Conservation (phyloP, 2,888 invertebrate genomes). For the Gordius sp. region DNA sequence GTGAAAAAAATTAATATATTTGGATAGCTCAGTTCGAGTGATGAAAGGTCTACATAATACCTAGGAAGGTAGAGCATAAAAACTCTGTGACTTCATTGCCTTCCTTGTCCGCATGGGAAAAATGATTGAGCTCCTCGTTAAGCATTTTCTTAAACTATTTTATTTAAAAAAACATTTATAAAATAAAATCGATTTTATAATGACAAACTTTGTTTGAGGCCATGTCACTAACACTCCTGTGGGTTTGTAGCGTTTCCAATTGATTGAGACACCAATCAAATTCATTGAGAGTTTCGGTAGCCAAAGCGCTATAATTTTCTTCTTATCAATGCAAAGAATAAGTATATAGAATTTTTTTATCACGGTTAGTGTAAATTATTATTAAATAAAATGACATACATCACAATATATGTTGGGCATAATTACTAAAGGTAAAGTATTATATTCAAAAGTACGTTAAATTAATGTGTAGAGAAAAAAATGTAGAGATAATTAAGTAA, state of each 20-base stretch:
- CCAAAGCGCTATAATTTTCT: slow-evolving; percentile 33
- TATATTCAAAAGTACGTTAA: no score
- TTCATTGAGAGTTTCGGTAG: slow-evolving; percentile 86
- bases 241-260: slow-evolving; percentile 93
- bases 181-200: slow-evolving; percentile 1
- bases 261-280: slow-evolving; percentile 99
- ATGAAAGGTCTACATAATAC: no score
- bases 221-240: slow-evolving; percentile 96
- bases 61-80: slow-evolving; percentile 93
- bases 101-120: slow-evolving; percentile 91
- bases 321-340: background rate
- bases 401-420: no score
- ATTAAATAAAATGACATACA: no score
- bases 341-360: background rate
- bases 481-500: no score
- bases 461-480: no score
- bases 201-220: slow-evolving; percentile 75
- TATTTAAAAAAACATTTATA: background rate
- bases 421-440: no score
- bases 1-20: no score
- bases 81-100: slow-evolving; percentile 98
- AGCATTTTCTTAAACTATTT: slow-evolving; percentile 89
- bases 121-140: slow-evolving; percentile 92
- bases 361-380: no score
- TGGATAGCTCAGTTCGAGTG: no score